Conservation (phyloP, 2,888 invertebrate genomes). For the Subacronicta megacephala region DNA sequence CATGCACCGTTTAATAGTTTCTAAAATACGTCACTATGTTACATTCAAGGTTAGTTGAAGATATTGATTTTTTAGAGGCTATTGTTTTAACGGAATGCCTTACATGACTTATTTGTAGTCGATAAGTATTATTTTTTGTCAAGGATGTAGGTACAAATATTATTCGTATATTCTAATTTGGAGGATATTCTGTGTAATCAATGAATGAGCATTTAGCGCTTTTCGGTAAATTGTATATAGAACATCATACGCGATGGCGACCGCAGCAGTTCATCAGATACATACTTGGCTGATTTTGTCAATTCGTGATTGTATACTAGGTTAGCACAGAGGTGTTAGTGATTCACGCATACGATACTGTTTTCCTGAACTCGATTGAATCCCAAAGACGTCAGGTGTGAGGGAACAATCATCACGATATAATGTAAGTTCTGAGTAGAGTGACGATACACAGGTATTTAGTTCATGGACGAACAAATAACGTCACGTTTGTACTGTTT, state of each 20-base stretch:
- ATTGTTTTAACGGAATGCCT: slow-evolving; percentile 9
- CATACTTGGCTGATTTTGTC: slow-evolving; percentile 17
- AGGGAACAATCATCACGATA: slow-evolving; percentile 19
- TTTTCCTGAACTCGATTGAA: slow-evolving; percentile 17
- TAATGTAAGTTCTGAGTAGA: slow-evolving; percentile 16
- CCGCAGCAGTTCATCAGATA: slow-evolving; percentile 24
- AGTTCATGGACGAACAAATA: slow-evolving; percentile 39
- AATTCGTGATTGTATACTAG: slow-evolving; percentile 5
- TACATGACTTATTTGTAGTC: not conserved
- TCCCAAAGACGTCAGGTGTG: slow-evolving; percentile 36
- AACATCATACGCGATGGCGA: slow-evolving; percentile 12
- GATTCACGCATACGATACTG: slow-evolving; percentile 18
- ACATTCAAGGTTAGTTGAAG: slow-evolving; percentile 18
- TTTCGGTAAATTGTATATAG: slow-evolving; percentile 19
- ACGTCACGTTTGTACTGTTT: not conserved
- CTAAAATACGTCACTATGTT: slow-evolving; percentile 8
- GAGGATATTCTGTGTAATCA: slow-evolving; percentile 20
- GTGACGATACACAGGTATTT: slow-evolving; percentile 15
- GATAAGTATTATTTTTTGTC: slow-evolving; percentile 1
- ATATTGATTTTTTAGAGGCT: slow-evolving; percentile 21
- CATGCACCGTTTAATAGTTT: slow-evolving; percentile 5
- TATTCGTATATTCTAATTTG: not conserved
- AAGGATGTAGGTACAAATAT: not conserved
- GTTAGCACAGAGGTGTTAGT: no score
- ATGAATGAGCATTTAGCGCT: not conserved